These are phyloP conservation scores for Ylistrum balloti DNA, from an alignment of 1,140 invertebrate species.

Conservation along the genomic window DNA sequence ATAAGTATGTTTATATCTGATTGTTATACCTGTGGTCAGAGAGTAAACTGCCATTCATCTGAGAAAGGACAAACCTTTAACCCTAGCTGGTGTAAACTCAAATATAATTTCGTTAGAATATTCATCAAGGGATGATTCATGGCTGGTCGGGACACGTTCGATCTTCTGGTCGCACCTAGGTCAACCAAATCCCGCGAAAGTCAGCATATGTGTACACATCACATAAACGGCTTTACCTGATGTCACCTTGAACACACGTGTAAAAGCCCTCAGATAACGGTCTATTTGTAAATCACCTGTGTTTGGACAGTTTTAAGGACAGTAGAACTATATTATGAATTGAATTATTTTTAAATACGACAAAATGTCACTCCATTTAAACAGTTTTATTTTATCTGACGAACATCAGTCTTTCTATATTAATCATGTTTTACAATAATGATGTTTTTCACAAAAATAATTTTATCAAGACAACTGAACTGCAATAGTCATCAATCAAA, in stretches of 20 bases:
- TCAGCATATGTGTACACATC: background rate
- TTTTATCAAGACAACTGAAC: no score
- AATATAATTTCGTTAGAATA: slow-evolving; percentile 9
- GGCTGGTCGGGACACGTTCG: background rate
- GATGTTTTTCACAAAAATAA: no score
- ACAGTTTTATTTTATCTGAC: no score
- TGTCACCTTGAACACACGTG: background rate
- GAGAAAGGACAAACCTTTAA: background rate
- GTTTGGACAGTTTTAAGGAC: background rate
- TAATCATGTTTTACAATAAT: no score
- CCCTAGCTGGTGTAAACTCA: background rate
- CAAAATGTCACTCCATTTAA: no score
- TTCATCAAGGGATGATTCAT: background rate
- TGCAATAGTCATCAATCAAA: no score
- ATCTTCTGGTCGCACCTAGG: background rate
- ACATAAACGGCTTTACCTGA: background rate
- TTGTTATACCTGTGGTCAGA: background rate
- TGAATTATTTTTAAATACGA: no score
- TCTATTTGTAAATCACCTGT: background rate
- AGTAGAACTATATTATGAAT: no score
- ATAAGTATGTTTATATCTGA: no score
- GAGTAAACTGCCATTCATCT: background rate
- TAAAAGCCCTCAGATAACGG: background rate
- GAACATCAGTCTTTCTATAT: no score
- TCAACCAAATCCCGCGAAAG: slow-evolving; percentile 15